Percentiles rank a stretch among this genome's conserved stretches.
phyloP scores from a whole-genome alignment of 2,797 vertebrate genomes.

The Rhinophrynus dorsalis region DNA sequence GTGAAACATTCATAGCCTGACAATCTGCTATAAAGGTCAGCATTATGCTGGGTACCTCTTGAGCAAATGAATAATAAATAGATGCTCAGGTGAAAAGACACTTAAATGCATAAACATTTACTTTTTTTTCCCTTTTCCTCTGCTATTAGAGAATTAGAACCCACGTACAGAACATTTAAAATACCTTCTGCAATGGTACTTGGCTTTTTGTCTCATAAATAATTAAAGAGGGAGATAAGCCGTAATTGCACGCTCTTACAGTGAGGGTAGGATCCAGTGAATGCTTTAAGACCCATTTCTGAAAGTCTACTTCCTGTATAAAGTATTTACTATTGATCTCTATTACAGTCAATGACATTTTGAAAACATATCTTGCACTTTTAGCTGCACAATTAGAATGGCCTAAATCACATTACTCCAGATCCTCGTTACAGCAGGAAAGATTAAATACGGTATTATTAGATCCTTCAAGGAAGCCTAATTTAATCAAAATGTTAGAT shows the following conservation, averaged over 20 bases:
- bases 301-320: conserved; percentile 72
- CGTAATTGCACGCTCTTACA: conserved; percentile 65
- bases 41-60: not conserved
- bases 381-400: conserved; percentile 63
- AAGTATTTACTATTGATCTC: conserved; percentile 78
- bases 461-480: conserved; percentile 46
- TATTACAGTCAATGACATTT: conserved; percentile 68
- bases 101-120: conserved; percentile 59
- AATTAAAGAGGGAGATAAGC: conserved; percentile 72
- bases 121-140: conserved; percentile 52
- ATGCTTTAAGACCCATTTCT: conserved; percentile 69
- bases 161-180: conserved; percentile 57
- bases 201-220: conserved; percentile 69
- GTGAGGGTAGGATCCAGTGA: conserved; percentile 66
- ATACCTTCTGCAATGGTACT: conserved; percentile 61
- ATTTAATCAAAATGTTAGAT: conserved; percentile 55
- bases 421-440: conserved; percentile 60
- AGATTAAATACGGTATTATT: conserved; percentile 57
- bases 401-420: conserved; percentile 63
- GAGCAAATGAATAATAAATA: conserved; percentile 52
- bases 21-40: conserved; percentile 35
- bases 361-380: conserved; percentile 67
- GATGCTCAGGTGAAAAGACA: conserved; percentile 54
- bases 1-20: not conserved
- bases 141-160: conserved; percentile 60